Conservation (phyloP, 2,888 invertebrate species). For the Gerris lacustris region DNA sequence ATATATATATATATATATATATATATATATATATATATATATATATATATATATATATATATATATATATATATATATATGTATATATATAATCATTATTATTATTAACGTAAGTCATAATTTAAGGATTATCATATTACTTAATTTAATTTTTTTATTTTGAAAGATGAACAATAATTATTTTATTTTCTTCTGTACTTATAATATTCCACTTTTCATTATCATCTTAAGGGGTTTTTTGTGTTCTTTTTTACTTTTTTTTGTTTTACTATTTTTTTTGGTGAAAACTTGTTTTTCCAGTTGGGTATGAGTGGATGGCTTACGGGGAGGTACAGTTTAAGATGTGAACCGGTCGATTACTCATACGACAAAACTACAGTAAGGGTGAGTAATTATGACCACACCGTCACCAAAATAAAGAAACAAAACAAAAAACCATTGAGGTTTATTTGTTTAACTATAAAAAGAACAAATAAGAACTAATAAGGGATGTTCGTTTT, state of each 20-base stretch:
- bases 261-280: background rate
- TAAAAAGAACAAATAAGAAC: slow-evolving; percentile 7
- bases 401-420: slow-evolving; percentile 20
- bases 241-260: background rate
- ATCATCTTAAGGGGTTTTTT: background rate
- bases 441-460: slow-evolving; percentile 5
- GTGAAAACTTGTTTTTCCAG: slow-evolving; percentile 41
- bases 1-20: slow-evolving; percentile 1
- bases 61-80: slow-evolving; percentile 1
- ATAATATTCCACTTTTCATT: background rate
- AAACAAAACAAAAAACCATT: slow-evolving; percentile 6
- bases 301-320: slow-evolving; percentile 86
- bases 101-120: background rate
- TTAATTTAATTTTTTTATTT: too few species aligned
- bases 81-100: background rate
- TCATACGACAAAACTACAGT: slow-evolving; percentile 79
- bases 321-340: slow-evolving; percentile 85
- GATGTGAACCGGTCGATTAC: slow-evolving; percentile 94
- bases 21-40: slow-evolving; percentile 1
- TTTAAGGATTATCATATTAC: background rate
- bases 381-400: slow-evolving; percentile 56
- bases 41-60: background rate
- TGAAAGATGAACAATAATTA: too few species aligned
- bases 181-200: background rate
- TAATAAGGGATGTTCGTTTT: background rate